Evolutionary conservation across 2,113 vertebrate genomes (phyloP), one percentile per base, ranked within the genome.

Genomic region (Dicrurus megarhynchus): DNA sequence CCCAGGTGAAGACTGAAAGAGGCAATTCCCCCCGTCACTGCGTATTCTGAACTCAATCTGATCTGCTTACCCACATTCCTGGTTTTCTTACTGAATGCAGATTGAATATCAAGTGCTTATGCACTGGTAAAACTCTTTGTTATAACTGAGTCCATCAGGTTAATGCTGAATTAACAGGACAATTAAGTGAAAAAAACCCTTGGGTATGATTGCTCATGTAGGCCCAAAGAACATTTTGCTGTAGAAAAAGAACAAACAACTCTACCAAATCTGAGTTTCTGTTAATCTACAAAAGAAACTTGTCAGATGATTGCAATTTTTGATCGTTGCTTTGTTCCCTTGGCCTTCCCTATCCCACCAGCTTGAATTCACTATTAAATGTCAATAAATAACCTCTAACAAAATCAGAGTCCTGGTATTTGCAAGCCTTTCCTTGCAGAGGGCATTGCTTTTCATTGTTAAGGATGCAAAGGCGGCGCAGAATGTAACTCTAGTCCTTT

Each of bases 11-110:
- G 59, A 23, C 47, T 61, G 64, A 41, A 53, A 53, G 30, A 75
- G 18, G 20, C 0, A 0, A 23, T 82, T 26, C 20, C 13, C 4
- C 22, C 49, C 4, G 1, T 65, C 41, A 15, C 50, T 53, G 13
- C 0, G 0, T 56, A 8, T 61, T 86, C 76, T 42, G 60, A 76
- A 50, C 42, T 78, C 33, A 76, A 23, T 67, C n/a, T 33, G 42
- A 44, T 47, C 60, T 90, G 42, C 55, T 92, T 75, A 64, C 44
- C 79, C 37, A 13, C 16, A 10, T 64, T 69, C 44, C 57, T 81
- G 65, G 15, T 65, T 87, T 71, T 93, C 65, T 73, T 90, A 71
- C 44, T 71, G 60, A 56, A 60, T 37, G 67, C 49, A 85, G 75
- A 53, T 27, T 85, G 79, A 52, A 28, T 91, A 83, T 70, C n/a